A percentile compares a stretch with the other conserved stretches of the same genome.
Evolutionary conservation across 2,888 invertebrate species (phyloP).

Genomic region (Stegana nigrithorax): DNA sequence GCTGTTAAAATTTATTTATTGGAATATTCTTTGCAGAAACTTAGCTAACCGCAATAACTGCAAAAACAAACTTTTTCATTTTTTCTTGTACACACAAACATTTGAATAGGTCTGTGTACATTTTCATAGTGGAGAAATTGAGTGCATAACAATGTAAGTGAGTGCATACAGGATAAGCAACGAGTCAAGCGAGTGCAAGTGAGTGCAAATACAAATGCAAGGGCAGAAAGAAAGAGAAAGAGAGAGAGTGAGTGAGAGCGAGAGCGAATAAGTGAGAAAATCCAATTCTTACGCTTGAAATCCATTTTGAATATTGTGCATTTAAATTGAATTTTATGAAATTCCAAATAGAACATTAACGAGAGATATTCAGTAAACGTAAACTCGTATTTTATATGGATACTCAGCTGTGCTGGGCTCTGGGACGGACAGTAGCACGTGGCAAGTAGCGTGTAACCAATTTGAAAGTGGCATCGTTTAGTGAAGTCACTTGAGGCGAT

Average conservation of each 20-base stretch:
- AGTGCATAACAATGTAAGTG: too few species aligned
- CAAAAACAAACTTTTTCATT: too few species aligned
- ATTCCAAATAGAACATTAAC: slow-evolving; percentile 33
- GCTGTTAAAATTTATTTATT: not conserved
- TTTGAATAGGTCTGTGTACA: too few species aligned
- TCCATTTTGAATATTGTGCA: slow-evolving; percentile 39
- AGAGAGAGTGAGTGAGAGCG: too few species aligned
- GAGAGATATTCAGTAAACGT: too few species aligned
- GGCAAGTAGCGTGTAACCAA: slow-evolving; percentile 47
- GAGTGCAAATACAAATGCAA: not conserved
- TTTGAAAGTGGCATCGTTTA: slow-evolving; percentile 55
- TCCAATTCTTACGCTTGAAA: slow-evolving; percentile 39
- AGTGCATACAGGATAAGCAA: not conserved
- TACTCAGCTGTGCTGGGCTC: too few species aligned
- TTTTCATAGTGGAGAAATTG: too few species aligned
- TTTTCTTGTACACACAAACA: too few species aligned
- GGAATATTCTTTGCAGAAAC: not conserved
- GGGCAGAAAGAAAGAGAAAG: too few species aligned
- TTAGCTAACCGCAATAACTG: not conserved
- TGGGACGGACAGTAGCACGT: not conserved
- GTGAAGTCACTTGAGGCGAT: slow-evolving; percentile 59
- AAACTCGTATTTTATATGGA: too few species aligned
- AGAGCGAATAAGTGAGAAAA: slow-evolving; percentile 22
- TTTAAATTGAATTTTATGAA: slow-evolving; percentile 45
- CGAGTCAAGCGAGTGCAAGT: not conserved